These are phyloP conservation scores for Mesorhabditis spiculigera DNA, from an alignment of 2,888 invertebrate species.

Conservation along the genomic window DNA sequence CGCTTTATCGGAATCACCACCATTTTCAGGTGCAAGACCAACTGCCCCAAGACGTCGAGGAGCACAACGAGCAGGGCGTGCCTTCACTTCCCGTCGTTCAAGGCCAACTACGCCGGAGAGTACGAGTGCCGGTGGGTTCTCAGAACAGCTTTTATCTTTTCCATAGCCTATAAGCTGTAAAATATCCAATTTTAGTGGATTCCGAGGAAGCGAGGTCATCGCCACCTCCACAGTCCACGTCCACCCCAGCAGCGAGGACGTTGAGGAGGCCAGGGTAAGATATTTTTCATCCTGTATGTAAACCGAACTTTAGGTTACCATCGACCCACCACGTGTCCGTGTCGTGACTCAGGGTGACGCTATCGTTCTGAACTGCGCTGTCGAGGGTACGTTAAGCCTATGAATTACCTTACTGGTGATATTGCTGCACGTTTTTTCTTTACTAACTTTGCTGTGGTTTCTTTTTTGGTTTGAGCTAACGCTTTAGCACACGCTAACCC, in stretches of 20 bases:
- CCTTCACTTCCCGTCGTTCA: slow-evolving; percentile 54
- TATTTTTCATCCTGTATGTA: too few relatives aligned
- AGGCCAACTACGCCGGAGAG: slow-evolving; percentile 51
- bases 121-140: slow-evolving; percentile 46
- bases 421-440: too few relatives aligned
- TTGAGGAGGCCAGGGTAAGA: slow-evolving; percentile 27
- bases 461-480: background rate
- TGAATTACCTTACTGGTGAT: background rate
- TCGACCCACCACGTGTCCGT: slow-evolving; percentile 74
- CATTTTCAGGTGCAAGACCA: slow-evolving; percentile 31
- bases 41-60: slow-evolving; percentile 52
- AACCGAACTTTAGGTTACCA: slow-evolving; percentile 65
- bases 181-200: slow-evolving; percentile 24
- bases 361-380: slow-evolving; percentile 54
- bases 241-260: slow-evolving; percentile 30
- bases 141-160: background rate
- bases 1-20: background rate
- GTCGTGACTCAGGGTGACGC: slow-evolving; percentile 67
- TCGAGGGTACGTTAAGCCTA: slow-evolving; percentile 35
- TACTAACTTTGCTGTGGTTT: background rate
- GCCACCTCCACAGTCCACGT: slow-evolving; percentile 45
- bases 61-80: slow-evolving; percentile 56
- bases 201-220: slow-evolving; percentile 48
- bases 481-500: background rate
- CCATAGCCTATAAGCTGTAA: background rate